A percentile compares a stretch with the other conserved stretches of the same genome.
Conservation (phyloP, 2,888 invertebrate species). For the Monoplex corrugatus region DNA sequence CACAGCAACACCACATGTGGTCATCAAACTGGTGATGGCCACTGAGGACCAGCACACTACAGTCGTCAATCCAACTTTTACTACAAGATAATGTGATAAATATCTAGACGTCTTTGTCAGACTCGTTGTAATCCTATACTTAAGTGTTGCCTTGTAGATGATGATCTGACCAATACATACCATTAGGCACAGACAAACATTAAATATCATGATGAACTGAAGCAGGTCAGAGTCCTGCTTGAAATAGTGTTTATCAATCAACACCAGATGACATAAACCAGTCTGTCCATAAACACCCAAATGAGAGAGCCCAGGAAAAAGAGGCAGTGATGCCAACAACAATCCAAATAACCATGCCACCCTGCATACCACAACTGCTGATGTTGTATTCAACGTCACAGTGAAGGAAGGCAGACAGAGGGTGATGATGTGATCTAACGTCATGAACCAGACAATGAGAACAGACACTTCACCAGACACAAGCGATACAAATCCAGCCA, state of each 20-base stretch:
- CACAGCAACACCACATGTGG: no score
- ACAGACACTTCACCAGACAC: conserved; percentile 9
- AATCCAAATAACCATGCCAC: not conserved
- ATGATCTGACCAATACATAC: not conserved
- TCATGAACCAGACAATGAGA: not conserved
- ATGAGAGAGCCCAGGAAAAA: not conserved
- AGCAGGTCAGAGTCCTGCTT: not conserved
- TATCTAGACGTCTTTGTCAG: not conserved
- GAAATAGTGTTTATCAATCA: not conserved
- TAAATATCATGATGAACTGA: not conserved
- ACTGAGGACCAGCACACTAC: not conserved
- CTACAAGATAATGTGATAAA: not conserved
- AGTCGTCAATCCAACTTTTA: not conserved
- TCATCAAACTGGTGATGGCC: no score
- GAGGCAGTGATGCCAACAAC: not conserved
- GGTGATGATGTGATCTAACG: not conserved
- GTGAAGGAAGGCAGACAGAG: not conserved
- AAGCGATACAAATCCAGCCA: not conserved
- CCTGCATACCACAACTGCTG: not conserved
- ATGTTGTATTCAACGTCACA: not conserved
- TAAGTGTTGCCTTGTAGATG: not conserved
- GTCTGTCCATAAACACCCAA: not conserved
- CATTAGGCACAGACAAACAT: not conserved
- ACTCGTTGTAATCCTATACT: not conserved
- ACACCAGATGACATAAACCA: not conserved